Percentiles rank a stretch among this genome's conserved stretches.
These are phyloP conservation scores for Drosophila willistoni DNA, from an alignment of 1,140 invertebrate species.

Conservation along the genomic window DNA sequence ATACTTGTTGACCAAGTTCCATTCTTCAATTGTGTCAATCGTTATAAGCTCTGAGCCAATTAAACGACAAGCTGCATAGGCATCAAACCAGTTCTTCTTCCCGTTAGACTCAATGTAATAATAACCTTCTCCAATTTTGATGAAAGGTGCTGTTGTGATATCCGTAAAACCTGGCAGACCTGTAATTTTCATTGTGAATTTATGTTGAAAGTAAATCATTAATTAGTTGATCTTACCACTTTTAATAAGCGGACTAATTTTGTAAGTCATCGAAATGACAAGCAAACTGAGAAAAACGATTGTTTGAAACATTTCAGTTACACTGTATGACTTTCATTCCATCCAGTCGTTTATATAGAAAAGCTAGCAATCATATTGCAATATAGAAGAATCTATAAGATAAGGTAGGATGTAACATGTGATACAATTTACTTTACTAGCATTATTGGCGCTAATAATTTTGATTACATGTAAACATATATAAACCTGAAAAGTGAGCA, in stretches of 20 bases:
- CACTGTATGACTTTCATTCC: neutral
- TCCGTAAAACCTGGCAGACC: neutral
- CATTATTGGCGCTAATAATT: too few species aligned
- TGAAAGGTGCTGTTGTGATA: conserved; percentile 13
- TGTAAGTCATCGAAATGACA: neutral
- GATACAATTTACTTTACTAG: too few species aligned
- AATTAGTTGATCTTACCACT: conserved; percentile 1
- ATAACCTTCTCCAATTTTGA: conserved; percentile 23
- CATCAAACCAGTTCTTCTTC: conserved; percentile 30
- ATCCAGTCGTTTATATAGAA: too few species aligned
- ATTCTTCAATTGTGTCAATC: conserved; percentile 28
- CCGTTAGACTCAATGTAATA: conserved; percentile 26
- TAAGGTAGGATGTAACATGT: too few species aligned
- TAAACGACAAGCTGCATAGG: conserved; percentile 22
- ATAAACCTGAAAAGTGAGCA: too few species aligned
- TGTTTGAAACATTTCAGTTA: neutral
- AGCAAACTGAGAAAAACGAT: neutral
- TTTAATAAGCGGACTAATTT: neutral
- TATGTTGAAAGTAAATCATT: neutral
- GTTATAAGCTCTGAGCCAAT: neutral
- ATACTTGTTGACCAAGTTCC: conserved; percentile 16
- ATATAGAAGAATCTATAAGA: too few species aligned
- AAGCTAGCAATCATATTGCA: too few species aligned
- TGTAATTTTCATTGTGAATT: neutral
- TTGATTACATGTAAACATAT: too few species aligned